phyloP scores from a whole-genome alignment of 2,888 invertebrate species.

The Phalangium opilio region DNA sequence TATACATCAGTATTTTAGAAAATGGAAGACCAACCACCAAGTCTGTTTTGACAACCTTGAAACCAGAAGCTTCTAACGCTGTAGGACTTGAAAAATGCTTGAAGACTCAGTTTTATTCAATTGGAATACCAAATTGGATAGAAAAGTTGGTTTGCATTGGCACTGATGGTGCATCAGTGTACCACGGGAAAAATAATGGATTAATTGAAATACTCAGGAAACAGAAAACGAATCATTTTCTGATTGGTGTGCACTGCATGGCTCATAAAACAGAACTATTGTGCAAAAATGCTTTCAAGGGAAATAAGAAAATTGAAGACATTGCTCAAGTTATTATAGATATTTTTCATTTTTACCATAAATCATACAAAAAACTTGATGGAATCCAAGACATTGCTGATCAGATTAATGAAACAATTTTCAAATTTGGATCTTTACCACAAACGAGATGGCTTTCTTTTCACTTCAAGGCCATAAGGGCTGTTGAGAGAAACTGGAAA shows the following conservation, averaged over 20 bases:
- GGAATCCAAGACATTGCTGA: constrained; percentile 2
- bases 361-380: neutral
- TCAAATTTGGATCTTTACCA: no score
- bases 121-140: constrained; percentile 2
- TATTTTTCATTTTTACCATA: constrained; percentile 6
- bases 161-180: constrained; percentile 2
- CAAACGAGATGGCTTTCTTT: no score
- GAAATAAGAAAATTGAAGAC: neutral
- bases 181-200: neutral
- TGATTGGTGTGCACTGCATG: constrained; percentile 3
- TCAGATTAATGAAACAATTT: no score
- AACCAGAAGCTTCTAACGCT: neutral
- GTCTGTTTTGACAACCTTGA: constrained; percentile 7
- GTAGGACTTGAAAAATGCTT: neutral
- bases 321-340: constrained; percentile 4
- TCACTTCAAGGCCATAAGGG: no score
- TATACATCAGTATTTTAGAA: constrained; percentile 8
- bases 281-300: neutral
- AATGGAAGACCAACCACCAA: constrained; percentile 1
- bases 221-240: neutral
- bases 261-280: constrained; percentile 5
- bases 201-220: constrained; percentile 1
- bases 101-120: neutral
- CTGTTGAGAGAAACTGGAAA: no score
- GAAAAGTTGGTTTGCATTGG: constrained; percentile 1